Evolutionary conservation across 92 coral and sea anemone genomes (phyloP).

Genomic region (Pocillopora grandis): DNA sequence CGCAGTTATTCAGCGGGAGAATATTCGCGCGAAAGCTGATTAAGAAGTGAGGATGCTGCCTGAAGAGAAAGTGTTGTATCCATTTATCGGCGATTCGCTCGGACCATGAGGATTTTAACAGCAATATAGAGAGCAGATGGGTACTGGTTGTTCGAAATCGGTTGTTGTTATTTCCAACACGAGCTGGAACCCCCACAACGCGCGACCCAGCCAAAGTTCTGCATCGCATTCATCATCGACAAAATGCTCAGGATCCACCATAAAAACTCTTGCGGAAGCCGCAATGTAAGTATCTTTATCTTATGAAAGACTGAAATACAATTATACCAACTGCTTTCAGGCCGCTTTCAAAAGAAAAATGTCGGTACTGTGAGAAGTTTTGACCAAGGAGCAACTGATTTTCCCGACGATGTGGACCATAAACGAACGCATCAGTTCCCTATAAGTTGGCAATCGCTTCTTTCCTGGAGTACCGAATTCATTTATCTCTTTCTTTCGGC

Average conservation of each 20-base stretch:
- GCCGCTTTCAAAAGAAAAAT: not conserved
- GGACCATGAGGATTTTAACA: conserved; percentile 11
- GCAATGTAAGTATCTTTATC: conserved; percentile 28
- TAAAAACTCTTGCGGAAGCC: conserved; percentile 33
- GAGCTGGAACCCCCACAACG: conserved; percentile 13
- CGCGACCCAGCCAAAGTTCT: conserved; percentile 20
- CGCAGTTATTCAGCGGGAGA: not conserved
- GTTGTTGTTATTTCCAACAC: conserved; percentile 25
- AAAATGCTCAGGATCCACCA: conserved; percentile 22
- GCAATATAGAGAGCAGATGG: conserved; percentile 32
- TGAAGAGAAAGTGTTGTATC: not conserved
- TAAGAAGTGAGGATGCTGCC: not conserved
- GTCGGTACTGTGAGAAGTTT: not conserved
- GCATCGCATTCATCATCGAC: conserved; percentile 34
- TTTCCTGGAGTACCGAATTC: not conserved
- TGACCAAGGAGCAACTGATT: not conserved
- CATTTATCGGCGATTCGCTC: not conserved
- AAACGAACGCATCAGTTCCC: not conserved
- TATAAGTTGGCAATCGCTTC: not conserved
- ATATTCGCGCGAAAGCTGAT: not conserved
- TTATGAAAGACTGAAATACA: not conserved
- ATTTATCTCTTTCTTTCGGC: not conserved
- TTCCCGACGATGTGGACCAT: not conserved
- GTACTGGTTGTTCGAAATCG: conserved; percentile 40
- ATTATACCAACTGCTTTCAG: not conserved